Base-by-base conservation (phyloP, 2,888 invertebrate genomes). In the Nomada fucata region DNA sequence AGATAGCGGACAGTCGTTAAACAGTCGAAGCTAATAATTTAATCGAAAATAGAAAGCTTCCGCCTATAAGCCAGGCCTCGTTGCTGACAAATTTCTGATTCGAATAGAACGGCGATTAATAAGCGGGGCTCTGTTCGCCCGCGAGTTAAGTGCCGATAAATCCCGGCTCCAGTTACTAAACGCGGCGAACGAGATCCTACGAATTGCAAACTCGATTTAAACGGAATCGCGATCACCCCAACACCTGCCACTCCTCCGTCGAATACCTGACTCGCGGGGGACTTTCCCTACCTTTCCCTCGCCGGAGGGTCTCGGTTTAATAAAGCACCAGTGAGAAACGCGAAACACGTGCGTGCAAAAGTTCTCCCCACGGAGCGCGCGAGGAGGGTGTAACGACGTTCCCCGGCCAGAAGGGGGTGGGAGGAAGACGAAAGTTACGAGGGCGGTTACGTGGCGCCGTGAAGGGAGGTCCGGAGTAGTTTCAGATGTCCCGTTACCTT, bases 281-380 rank as follows among this genome's bases (percentile, higher is more conserved):
- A 4, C 10, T 5, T 11, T 42, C 36, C 76, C 47, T 69, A 20
- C 2, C 10, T 5, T 10, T 42, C 36, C 76, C 47, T 69, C 57
- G 72, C 36, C 55, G 59, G 57, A 50, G 73, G 73, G 65, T 61
- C 77, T 67, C 60, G 83, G 83, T 84, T 89, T 89, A 89, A 90
- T 90, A 90, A 88, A 90, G 85, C 86, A 85, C 85, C 82, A 81
- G 74, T 82, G 87, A 89, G 90, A 85, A 86, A 90, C 89, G 83
- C 83, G 88, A 86, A 83, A 88, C 90, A 86, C 88, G 90, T 89
- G 89, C 89, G 90, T 90, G 85, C 84, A 57, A 85, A 89, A 89
- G 76, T 89, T 89, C 81, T 82, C 84, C 83, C 84, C 50, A 50
- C 65, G 83, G 83, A 72, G 18, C 52, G 29, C 52, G 29, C 53